Base-by-base conservation (phyloP, 2,113 vertebrate species). In the Pseudorasbora parva region DNA sequence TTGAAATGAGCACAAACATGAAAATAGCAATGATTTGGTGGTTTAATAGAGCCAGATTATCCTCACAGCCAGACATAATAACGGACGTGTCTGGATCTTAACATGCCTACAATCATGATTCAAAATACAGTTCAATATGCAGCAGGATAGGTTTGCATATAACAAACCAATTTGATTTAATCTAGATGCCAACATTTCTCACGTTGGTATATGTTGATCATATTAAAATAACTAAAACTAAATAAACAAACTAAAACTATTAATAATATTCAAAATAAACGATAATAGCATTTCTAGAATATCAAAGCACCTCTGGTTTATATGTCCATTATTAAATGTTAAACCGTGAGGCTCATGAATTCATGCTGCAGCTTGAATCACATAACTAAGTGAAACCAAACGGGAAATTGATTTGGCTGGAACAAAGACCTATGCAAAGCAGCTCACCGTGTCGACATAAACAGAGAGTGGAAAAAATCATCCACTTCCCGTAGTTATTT, bases 401-500 rank as follows among this genome's bases (percentile, higher is more conserved):
- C 17, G 23, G 62, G 30, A 66, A 27, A 73, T 49, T 0, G 10
- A 37, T 41, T 43, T 14, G n/a, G 2, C 21, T 21, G 19, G 30
- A 59, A 15, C 6, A 41, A 77, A 77, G 30, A 23, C 43, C 33
- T 15, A 74, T 71, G n/a, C 1, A 74, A 74, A 74, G 12, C 23
- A 27, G 43, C n/a, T 30, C 21, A 15, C 21, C 14, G 4, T 15
- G 7, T 74, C 23, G 25, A 6, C 30, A 21, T 21, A 59, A 59
- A 33, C 2, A 12, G 47, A 49, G 59, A 17, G 64, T 25, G 51
- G 59, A 30, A 25, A 45, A 37, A 64, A 78, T 60, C 75, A 60
- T 33, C 45, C 56, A 60, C 30, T 49, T 27, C 68, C 54, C 21
- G 66, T 47, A 59, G 68, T 73, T 71, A 56, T 82, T 82, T 37